Base-by-base conservation (phyloP, 2,113 vertebrate genomes). In the Gymnobelideus leadbeateri region DNA sequence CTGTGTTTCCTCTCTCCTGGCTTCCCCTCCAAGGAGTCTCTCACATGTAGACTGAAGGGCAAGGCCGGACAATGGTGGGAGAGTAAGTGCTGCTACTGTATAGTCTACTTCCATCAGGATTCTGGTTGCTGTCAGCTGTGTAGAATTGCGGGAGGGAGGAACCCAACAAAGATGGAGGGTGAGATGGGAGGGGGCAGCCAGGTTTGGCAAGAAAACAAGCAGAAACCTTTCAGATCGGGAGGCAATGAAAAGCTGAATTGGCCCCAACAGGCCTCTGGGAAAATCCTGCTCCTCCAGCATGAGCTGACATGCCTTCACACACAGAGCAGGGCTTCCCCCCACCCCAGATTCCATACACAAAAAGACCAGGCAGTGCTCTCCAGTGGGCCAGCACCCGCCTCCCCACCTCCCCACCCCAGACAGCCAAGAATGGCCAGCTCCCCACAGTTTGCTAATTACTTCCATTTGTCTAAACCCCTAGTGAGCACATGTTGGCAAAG, bases 401-500 rank as follows among this genome's bases (percentile, higher is more conserved):
- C 61, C 31, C 54, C 52, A 53, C 31, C 54, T 31, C 16, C 31
- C 61, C 11, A 37, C 12, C 61, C n/a, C 51, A 52, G 51, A 19
- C n/a, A 43, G 52, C 50, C n/a, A 49, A 89, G 51, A 47, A 84
- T 9, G 43, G n/a, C 46, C 43, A 4, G 43, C 28, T 53, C 92
- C 68, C 84, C 43, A 55, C 54, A 37, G 68, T 37, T 52, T 93
- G 57, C 52, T 52, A 89, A 93, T 93, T 93, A 51, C 47, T 93
- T 84, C 77, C 61, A 89, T 93, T 93, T 89, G 50, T 50, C 68
- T 49, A 84, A 12, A 31, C 37, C 92, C 61, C 68, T 51, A 26
- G 37, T 52, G 92, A n/a, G 6, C 23, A 50, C 61, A 92, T 4
- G 8, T 77, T 92, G 28, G 49, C 31, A 49, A 51, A 77, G 31